These are phyloP conservation scores for Equus przewalskii DNA, from an alignment of 2,113 vertebrate species.

Conservation along the genomic window DNA sequence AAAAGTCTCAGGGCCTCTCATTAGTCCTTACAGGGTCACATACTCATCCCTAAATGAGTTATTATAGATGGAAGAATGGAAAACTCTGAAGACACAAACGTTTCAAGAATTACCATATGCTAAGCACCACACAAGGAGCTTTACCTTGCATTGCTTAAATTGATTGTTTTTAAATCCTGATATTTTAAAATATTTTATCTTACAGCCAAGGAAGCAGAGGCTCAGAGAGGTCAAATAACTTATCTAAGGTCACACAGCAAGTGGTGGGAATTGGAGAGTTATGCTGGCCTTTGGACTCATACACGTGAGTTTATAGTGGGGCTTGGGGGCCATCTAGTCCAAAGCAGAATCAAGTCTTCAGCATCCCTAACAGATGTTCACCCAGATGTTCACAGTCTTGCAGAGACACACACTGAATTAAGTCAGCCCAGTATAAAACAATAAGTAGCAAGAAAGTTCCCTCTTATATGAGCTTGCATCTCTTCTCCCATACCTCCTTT, in stretches of 20 bases:
- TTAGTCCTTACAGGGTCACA: background rate
- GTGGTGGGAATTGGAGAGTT: background rate
- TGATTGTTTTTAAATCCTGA: background rate
- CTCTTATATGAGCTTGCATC: background rate
- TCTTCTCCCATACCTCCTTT: background rate
- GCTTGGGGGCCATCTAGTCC: background rate
- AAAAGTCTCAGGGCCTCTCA: background rate
- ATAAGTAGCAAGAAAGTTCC: background rate
- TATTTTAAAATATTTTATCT: background rate
- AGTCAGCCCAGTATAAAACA: background rate
- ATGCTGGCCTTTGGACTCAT: background rate
- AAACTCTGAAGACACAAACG: background rate
- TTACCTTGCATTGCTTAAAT: background rate
- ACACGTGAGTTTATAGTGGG: background rate
- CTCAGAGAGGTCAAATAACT: background rate
- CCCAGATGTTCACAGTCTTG: background rate
- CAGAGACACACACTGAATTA: background rate
- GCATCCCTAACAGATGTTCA: background rate
- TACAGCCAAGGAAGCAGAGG: background rate
- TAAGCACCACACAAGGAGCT: background rate
- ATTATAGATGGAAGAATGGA: background rate
- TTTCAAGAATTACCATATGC: background rate
- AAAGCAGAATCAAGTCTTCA: background rate
- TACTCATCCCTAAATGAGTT: background rate
- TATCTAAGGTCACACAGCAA: background rate